These are phyloP conservation scores for Paratrypauchen microcephalus DNA, from an alignment of 2,797 vertebrate species.

Conservation along the genomic window DNA sequence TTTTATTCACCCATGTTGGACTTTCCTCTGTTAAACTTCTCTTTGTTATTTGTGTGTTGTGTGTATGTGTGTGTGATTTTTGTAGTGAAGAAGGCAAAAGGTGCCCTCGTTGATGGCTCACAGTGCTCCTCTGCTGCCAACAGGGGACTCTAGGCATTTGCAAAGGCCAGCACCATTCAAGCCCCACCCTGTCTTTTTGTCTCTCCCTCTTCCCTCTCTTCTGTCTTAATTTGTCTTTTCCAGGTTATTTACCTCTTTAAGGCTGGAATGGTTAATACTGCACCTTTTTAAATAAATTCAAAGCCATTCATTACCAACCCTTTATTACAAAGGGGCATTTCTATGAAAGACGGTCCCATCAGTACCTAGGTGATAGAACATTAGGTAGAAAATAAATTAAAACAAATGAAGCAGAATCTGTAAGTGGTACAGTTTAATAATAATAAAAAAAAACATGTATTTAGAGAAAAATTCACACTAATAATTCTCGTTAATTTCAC, in stretches of 20 bases:
- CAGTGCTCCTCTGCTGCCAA: slow-evolving; percentile 98
- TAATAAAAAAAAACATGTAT: not conserved
- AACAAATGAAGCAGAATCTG: no score
- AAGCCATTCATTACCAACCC: slow-evolving; percentile 17
- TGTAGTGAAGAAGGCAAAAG: slow-evolving; percentile 99
- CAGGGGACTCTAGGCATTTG: slow-evolving; percentile 98
- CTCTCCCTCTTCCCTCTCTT: slow-evolving; percentile 44
- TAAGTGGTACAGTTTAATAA: no score
- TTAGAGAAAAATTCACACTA: no score
- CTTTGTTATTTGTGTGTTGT: slow-evolving; percentile 99
- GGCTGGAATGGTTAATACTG: slow-evolving; percentile 33
- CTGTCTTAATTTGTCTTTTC: slow-evolving; percentile 49
- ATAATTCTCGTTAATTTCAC: not conserved
- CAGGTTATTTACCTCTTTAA: slow-evolving; percentile 44
- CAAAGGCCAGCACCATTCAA: slow-evolving; percentile 97
- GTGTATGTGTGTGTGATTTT: slow-evolving; percentile 81
- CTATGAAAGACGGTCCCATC: not conserved
- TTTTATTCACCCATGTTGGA: slow-evolving; percentile 69
- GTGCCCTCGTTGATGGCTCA: slow-evolving; percentile 99
- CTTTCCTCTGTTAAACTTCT: slow-evolving; percentile 94
- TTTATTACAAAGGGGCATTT: not conserved
- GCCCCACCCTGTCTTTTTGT: slow-evolving; percentile 73
- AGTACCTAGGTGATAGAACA: not conserved
- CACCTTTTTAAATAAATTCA: slow-evolving; percentile 19
- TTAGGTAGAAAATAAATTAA: not conserved